Base-by-base conservation (phyloP, 1,140 invertebrate genomes). In the Caenorhabditis brenneri region DNA sequence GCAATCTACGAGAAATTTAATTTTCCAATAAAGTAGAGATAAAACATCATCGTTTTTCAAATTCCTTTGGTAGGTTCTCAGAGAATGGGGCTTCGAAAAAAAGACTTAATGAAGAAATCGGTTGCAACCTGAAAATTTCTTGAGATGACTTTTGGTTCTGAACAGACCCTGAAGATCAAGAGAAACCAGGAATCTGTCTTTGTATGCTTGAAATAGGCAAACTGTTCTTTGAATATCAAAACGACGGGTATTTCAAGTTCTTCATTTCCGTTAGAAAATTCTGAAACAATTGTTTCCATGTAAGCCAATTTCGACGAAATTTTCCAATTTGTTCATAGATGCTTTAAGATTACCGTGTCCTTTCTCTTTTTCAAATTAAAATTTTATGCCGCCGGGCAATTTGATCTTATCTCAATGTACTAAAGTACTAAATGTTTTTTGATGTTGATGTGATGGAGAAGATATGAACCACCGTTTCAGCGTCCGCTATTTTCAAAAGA, bases 371-470 rank as follows among this genome's bases (percentile, higher is more conserved):
- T 58, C 0, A 58, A 2, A 36, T 36, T 36, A 65, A 65, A 33
- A 58, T 58, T 27, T 24, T 58, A 24, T n/a, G n/a, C 1, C 53
- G 53, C 53, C 4, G 24, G 2, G 24, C 15, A 36, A 36, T 36
- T 33, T n/a, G 58, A 65, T 74, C n/a, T 74, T 74, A 74, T 74
- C 65, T 74, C 4, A 46, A 74, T 42, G 65, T 42, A 74, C 65
- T 27, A 22, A 33, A 42, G 7, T 74, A 24, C 36, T 65, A 10
- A 24, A 27, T 65, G 48, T 58, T 46, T 74, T 42, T 74, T 74
- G 58, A 36, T 42, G 33, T 74, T 39, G 33, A 42, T 74, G 36
- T 42, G 10, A 46, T 9, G 16, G 22, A 74, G n/a, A 27, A 74
- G 36, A 39, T 36, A 24, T n/a, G 36, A 46, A 42, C n/a, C 7